Base-by-base conservation (phyloP, 2,797 vertebrate genomes). In the Sebastes hubbsi region DNA sequence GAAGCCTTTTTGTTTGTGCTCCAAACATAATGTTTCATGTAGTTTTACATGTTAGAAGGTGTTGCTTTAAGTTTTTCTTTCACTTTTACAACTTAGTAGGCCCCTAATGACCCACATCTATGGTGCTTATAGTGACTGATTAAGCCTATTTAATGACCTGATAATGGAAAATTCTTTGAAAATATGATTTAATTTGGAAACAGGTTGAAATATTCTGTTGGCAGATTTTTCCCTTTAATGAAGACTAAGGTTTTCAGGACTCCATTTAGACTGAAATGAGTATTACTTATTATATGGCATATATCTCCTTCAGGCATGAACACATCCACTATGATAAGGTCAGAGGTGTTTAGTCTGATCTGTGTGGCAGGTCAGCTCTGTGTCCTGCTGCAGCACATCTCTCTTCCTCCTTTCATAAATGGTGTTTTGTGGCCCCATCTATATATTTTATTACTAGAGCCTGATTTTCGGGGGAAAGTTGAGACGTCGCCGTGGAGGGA, bases 381-480 rank as follows among this genome's bases (percentile, higher is more conserved):
- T 71, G 60, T 85, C 80, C 81, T 87, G 85, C 87, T 77, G 75
- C 85, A 82, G 69, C 74, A 69, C 82, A 34, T 88, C 67, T 88
- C 79, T 90, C 76, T 88, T 74, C 79, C 79, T 88, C 78, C 82
- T 87, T 91, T 94, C 86, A 94, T 87, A 79, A 91, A 92, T 89
- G 91, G 89, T 94, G 87, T 94, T 93, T 91, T 95, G 88, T 93
- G 94, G 95, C 92, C 91, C 91, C 93, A 32, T 95, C 90, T 95
- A 95, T 94, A 96, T 96, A 95, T 96, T 94, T 90, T 91, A 95
- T 94, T 88, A 96, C 93, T 96, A 96, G 94, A 95, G 91, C 90
- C 87, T 92, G 95, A 93, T 94, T 92, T 95, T 93, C 89, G 92
- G 92, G 75, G 89, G 88, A 92, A 94, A 93, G 88, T 95, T 95